Evolutionary conservation across 2,888 invertebrate species (phyloP), one percentile per base, ranked within the genome.

Genomic region (Aspidiotus rigidus): DNA sequence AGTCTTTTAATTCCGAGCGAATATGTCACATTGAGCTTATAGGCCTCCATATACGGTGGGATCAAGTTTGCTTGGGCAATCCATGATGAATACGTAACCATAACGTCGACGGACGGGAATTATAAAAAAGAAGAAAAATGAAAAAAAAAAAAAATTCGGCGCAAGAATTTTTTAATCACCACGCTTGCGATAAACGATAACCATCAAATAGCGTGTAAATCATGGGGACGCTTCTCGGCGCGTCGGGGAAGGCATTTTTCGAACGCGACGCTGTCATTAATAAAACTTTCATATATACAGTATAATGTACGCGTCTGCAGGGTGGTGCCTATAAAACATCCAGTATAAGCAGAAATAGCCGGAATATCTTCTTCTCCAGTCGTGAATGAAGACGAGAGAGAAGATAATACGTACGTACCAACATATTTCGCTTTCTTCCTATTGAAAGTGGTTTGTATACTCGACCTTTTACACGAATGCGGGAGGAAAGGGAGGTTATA

Each of bases 391-490:
- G n/a, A n/a, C 10, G n/a, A 49, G 49, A 49, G n/a, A 49, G 49
- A 49, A 49, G 28, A 28, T 28, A 49, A 49, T 13, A 49, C n/a
- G n/a, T 49, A 11, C 49, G 49, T 49, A 28, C 28, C 28, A 28
- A 28, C 28, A 28, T 28, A 49, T 49, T 17, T 57, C 57, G 57
- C 57, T 57, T 57, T 57, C 57, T 57, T 57, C 17, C 57, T 15
- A 57, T 57, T 57, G 57, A 57, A 57, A 57, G 57, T 57, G 57
- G 57, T 57, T 57, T 57, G 57, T 10, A 10, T 15, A 16, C n/a
- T 49, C 57, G 57, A 57, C 57, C 57, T 57, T 57, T 16, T n/a
- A 28, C 28, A 28, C 28, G 28, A 28, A 28, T 28, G 28, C 28
- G 28, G 28, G 28, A 28, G 28, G 28, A 28, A 28, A 28, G 28